These are phyloP conservation scores for Cryptocheilus praepositus DNA, from an alignment of 2,888 invertebrate genomes.

Conservation along the genomic window DNA sequence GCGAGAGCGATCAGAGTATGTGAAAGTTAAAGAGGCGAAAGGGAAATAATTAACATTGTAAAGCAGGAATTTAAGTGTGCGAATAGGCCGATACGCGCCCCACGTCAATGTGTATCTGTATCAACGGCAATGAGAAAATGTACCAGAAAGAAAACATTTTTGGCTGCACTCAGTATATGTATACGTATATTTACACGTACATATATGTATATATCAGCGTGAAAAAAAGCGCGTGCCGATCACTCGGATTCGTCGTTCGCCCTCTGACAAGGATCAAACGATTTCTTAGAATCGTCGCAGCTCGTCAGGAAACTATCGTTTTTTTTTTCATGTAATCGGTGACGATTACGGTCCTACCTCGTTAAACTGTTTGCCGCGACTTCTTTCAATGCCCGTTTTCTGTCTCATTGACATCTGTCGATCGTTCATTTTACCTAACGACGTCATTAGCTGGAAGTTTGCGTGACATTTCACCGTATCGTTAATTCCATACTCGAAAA, in stretches of 20 bases:
- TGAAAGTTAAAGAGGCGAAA: neutral
- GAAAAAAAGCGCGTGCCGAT: too few relatives aligned
- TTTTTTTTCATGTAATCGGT: neutral
- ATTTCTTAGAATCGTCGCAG: too few relatives aligned
- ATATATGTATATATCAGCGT: neutral
- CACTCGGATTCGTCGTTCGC: too few relatives aligned
- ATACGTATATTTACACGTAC: neutral
- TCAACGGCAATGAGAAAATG: constrained; percentile 18
- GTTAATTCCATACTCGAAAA: too few relatives aligned
- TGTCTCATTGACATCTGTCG: too few relatives aligned
- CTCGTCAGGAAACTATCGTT: neutral
- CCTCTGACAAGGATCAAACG: too few relatives aligned
- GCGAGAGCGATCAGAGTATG: neutral
- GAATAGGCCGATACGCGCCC: constrained; percentile 5
- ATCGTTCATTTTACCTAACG: too few relatives aligned
- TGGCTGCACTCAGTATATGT: constrained; percentile 1
- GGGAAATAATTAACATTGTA: constrained; percentile 10
- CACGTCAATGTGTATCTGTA: constrained; percentile 32
- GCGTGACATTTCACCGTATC: too few relatives aligned
- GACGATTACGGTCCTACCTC: too few relatives aligned
- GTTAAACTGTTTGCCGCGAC: too few relatives aligned
- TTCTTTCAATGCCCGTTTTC: too few relatives aligned
- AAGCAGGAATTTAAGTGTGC: constrained; percentile 16
- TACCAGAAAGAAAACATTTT: neutral
- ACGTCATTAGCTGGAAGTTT: too few relatives aligned